Evolutionary conservation across 2,888 invertebrate genomes (phyloP), one percentile per base, ranked within the genome.

Genomic region (Tryphoninae sp.): DNA sequence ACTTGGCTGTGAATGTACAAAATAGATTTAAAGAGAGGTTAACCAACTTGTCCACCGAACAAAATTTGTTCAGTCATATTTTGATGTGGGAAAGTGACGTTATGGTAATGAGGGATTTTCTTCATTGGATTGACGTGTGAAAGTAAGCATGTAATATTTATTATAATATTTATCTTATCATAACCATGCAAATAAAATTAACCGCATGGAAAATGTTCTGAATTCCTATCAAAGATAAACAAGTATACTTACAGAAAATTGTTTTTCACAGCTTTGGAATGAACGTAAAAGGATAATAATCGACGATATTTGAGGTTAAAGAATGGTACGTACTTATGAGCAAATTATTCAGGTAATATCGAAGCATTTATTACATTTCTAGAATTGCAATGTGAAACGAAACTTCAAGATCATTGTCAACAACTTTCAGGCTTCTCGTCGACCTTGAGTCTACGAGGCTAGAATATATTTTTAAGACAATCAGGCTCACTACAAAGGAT

Each of bases 261-360:
- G 58, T 67, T 69, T 45, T 69, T 58, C 64, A 11, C 53, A 74
- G 73, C 13, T 67, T 67, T 58, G 23, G n/a, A 13, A 40, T 53
- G 23, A 22, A 40, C 13, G 42, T 4, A 26, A 49, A 19, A 11
- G 26, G 26, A 40, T n/a, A 9, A 58, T 8, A 33, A 55, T 49
- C 22, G 13, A 61, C 9, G 49, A 11, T 33, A 2, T n/a, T 26
- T 23, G 13, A 42, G 49, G 58, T 8, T 13, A 23, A 45, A 40
- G 9, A 33, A 61, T 61, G 23, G 68, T 51, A 61, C 16, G 51
- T 77, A 42, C 40, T 33, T 19, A 6, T 22, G 11, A 7, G 40
- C n/a, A 42, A 19, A 55, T 55, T n/a, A 55, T 42, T 68, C n/a
- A 19, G 2, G 33, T 73, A 19, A 11, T 65, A 7, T 11, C 53